phyloP scores from a whole-genome alignment of 2,113 vertebrate genomes.

The Nipponia nippon region DNA sequence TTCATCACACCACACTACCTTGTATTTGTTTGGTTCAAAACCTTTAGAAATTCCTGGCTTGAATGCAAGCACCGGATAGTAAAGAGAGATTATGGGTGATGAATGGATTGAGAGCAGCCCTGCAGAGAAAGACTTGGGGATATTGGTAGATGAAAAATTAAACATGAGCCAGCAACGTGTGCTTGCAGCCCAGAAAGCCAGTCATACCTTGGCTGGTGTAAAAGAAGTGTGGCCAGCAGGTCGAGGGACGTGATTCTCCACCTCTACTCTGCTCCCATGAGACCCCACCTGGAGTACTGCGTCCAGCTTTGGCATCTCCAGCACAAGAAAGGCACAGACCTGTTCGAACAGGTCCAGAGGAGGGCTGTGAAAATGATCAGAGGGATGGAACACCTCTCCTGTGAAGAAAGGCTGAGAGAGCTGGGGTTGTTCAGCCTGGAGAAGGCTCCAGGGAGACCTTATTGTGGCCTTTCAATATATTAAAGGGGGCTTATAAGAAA shows the following conservation, averaged over 20 bases:
- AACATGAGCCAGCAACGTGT: neutral
- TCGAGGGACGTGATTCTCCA: neutral
- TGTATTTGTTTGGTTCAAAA: neutral
- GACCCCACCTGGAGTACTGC: neutral
- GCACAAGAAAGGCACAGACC: neutral
- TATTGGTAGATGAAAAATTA: neutral
- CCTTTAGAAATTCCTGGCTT: neutral
- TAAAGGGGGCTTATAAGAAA: neutral
- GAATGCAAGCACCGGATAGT: neutral
- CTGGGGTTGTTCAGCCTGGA: neutral
- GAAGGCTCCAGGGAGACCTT: neutral
- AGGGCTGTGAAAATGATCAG: neutral
- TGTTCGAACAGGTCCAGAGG: neutral
- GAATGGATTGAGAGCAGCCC: neutral
- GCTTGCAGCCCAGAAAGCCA: neutral
- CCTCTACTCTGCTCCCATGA: accelerated
- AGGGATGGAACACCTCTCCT: neutral
- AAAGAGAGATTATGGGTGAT: neutral
- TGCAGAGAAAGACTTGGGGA: neutral
- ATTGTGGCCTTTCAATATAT: accelerated
- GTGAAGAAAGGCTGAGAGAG: neutral
- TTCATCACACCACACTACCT: neutral
- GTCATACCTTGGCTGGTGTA: neutral
- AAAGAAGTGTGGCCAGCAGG: neutral
- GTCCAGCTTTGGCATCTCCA: accelerated